phyloP scores from a whole-genome alignment of 2,113 vertebrate genomes.

The Arothron firmamentum region DNA sequence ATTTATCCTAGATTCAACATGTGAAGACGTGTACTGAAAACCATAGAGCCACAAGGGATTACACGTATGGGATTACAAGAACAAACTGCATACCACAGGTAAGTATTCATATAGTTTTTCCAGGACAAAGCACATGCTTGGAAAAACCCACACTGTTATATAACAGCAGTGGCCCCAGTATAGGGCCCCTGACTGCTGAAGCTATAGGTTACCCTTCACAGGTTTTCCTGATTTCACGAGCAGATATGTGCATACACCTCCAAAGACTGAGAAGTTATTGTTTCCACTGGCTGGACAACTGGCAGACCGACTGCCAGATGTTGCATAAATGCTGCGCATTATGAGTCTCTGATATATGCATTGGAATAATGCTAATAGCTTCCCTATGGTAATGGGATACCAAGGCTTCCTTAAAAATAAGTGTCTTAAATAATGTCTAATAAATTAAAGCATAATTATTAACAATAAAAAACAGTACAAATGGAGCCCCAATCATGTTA shows the following conservation, averaged over 20 bases:
- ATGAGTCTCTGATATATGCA: too few relatives aligned
- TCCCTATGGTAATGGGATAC: too few relatives aligned
- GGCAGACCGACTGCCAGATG: conserved; percentile 9
- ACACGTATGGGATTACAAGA: conserved; percentile 1
- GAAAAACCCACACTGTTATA: conserved; percentile 39
- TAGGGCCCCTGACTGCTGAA: conserved; percentile 13
- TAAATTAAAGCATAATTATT: too few relatives aligned
- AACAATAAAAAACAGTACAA: too few relatives aligned
- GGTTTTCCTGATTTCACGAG: conserved; percentile 8
- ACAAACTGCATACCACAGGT: conserved; percentile 27
- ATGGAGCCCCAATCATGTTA: too few relatives aligned
- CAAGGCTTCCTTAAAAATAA: too few relatives aligned
- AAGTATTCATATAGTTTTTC: conserved; percentile 39
- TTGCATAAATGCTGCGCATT: conserved; percentile 1
- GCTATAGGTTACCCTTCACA: neutral
- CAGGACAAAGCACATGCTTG: conserved; percentile 19
- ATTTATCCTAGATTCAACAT: neutral
- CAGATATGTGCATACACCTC: conserved; percentile 9
- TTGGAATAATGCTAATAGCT: too few relatives aligned
- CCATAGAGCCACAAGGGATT: neutral
- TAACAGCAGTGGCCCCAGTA: conserved; percentile 20
- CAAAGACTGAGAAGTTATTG: conserved; percentile 13
- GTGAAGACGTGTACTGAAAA: conserved; percentile 9
- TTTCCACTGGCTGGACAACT: conserved; percentile 23
- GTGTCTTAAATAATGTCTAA: too few relatives aligned